These are phyloP conservation scores for Castor canadensis DNA, from an alignment of 2,113 vertebrate species.

Conservation along the genomic window DNA sequence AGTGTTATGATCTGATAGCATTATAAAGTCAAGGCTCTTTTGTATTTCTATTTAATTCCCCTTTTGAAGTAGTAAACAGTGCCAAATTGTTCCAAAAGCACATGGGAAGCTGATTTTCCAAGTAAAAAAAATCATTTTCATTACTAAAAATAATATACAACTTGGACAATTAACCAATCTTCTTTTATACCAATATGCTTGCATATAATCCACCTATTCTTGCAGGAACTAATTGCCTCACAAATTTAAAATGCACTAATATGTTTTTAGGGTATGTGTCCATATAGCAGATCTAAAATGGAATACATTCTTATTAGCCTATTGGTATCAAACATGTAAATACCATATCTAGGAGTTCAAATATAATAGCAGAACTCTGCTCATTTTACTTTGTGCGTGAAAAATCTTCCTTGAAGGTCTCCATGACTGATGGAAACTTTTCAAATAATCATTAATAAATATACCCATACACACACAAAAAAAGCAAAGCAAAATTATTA, in stretches of 20 bases:
- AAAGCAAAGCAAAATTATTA: slow-evolving; percentile 34
- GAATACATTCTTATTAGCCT: not conserved
- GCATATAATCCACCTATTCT: not conserved
- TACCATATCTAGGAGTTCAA: not conserved
- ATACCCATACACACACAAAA: not conserved
- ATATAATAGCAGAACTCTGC: not conserved
- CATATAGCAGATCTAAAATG: not conserved
- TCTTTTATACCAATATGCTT: not conserved
- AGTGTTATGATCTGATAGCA: not conserved
- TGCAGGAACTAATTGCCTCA: not conserved
- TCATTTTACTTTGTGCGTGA: slow-evolving; percentile 27
- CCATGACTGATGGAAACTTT: not conserved
- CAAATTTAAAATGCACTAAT: not conserved
- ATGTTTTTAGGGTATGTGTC: not conserved
- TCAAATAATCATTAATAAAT: slow-evolving; percentile 23
- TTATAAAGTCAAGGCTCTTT: not conserved
- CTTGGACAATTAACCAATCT: not conserved
- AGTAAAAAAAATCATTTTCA: not conserved
- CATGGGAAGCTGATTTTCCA: not conserved
- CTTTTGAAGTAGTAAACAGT: not conserved
- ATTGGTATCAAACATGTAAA: not conserved
- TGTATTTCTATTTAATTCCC: not conserved
- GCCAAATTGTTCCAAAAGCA: not conserved
- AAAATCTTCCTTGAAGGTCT: slow-evolving; percentile 19
- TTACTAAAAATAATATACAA: not conserved